Percentiles rank a stretch among this genome's conserved stretches.
phyloP scores from a whole-genome alignment of 2,797 vertebrate species.

The Mus caroli region DNA sequence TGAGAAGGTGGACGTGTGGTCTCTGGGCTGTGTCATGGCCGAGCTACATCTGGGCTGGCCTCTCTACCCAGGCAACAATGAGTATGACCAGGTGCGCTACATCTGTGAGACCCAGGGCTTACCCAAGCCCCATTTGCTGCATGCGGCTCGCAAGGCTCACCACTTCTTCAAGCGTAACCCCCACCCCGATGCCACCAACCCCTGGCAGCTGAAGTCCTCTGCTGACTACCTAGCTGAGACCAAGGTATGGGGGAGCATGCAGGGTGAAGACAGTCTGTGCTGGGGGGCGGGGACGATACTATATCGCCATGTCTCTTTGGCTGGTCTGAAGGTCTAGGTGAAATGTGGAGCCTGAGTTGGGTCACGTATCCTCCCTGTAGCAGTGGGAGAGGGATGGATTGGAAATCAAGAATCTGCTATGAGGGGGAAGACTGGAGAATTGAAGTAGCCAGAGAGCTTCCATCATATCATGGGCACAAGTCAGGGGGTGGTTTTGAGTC shows the following conservation, averaged over 20 bases:
- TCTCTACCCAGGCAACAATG: constrained; percentile 88
- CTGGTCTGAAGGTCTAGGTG: not conserved
- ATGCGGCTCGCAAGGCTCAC: constrained; percentile 84
- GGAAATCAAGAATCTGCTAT: not conserved
- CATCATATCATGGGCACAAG: not conserved
- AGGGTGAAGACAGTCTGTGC: not conserved
- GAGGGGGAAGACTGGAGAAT: not conserved
- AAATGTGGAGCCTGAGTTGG: not conserved
- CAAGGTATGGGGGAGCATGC: constrained; percentile 56
- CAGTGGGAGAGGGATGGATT: not conserved
- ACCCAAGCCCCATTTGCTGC: constrained; percentile 86
- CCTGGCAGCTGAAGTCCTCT: constrained; percentile 88
- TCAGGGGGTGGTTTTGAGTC: no score
- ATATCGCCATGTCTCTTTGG: not conserved
- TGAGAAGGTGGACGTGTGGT: constrained; percentile 91
- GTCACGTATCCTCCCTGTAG: not conserved
- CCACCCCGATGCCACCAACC: constrained; percentile 32
- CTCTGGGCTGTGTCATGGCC: constrained; percentile 89
- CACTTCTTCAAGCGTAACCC: constrained; percentile 86
- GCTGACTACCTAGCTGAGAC: constrained; percentile 81
- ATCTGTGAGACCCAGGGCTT: constrained; percentile 90
- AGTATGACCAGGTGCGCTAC: constrained; percentile 89
- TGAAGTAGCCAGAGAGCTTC: not conserved
- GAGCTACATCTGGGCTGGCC: constrained; percentile 91
- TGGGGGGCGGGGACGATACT: fast-evolving